phyloP scores from a whole-genome alignment of 2,113 vertebrate species.

The Pedionomus torquatus region DNA sequence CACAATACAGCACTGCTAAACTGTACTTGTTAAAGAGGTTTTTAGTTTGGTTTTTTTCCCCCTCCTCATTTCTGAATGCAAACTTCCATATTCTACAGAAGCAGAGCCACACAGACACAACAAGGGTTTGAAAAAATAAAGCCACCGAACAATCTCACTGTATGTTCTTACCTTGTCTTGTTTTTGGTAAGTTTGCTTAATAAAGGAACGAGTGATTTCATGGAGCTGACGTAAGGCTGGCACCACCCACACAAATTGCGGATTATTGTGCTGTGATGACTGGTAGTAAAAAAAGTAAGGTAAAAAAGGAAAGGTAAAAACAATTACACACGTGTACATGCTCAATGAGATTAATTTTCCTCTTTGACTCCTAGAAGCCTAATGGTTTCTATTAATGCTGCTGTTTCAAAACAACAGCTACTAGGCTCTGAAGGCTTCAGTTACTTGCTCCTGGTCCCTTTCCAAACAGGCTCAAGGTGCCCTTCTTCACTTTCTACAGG shows the following conservation, averaged over 20 bases:
- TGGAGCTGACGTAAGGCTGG: constrained; percentile 96
- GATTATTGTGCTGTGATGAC: constrained; percentile 94
- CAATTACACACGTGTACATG: constrained; percentile 38
- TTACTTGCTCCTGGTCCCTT: neutral
- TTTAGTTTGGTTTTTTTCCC: neutral
- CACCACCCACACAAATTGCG: constrained; percentile 96
- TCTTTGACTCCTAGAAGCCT: neutral
- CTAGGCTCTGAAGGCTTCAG: neutral
- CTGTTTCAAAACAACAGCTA: neutral
- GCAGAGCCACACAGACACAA: neutral
- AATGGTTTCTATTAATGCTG: neutral
- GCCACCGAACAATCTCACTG: neutral
- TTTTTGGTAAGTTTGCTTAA: constrained; percentile 99
- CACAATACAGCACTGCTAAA: neutral
- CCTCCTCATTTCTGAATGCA: neutral
- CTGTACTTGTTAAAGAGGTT: neutral
- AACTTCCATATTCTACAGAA: neutral
- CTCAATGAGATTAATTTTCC: neutral
- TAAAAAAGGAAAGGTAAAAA: constrained; percentile 52
- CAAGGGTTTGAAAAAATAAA: neutral
- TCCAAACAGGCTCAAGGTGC: neutral
- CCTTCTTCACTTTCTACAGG: neutral
- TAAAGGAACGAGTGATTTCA: constrained; percentile 97
- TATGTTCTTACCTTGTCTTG: constrained; percentile 93
- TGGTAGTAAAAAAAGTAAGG: constrained; percentile 51